phyloP scores from a whole-genome alignment of 2,113 vertebrate genomes.

The rat (Rattus norvegicus) region DNA sequence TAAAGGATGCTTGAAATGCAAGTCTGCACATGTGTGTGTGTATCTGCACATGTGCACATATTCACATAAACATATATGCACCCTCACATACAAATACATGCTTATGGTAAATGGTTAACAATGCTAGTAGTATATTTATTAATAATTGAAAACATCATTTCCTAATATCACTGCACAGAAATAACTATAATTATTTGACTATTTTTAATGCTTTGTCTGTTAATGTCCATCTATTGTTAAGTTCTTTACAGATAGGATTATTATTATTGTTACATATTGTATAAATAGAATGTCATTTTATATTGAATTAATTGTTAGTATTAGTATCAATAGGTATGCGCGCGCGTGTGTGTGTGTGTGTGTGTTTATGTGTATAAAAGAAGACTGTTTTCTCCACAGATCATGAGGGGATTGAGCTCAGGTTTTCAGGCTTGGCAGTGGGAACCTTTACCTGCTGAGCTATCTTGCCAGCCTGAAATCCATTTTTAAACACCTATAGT shows the following conservation, averaged over 20 bases:
- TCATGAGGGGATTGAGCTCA: neutral
- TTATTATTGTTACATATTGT: neutral
- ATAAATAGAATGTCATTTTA: neutral
- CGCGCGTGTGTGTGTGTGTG: neutral
- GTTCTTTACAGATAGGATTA: slow-evolving; percentile 36
- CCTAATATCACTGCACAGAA: neutral
- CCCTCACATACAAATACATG: neutral
- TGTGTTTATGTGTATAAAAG: neutral
- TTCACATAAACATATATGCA: neutral
- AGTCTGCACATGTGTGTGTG: neutral
- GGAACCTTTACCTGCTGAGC: neutral
- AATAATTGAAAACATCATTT: slow-evolving; percentile 37
- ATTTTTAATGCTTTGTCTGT: neutral
- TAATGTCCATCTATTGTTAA: neutral
- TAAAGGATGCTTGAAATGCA: neutral
- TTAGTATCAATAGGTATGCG: neutral
- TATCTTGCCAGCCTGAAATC: neutral
- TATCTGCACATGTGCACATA: neutral
- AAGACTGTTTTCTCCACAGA: neutral
- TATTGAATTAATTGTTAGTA: neutral
- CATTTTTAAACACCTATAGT: neutral
- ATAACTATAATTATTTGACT: neutral
- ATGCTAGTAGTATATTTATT: neutral
- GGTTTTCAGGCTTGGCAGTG: neutral
- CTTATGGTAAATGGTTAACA: slow-evolving; percentile 6